phyloP scores from a whole-genome alignment of 1,140 invertebrate genomes.

The Mya arenaria region DNA sequence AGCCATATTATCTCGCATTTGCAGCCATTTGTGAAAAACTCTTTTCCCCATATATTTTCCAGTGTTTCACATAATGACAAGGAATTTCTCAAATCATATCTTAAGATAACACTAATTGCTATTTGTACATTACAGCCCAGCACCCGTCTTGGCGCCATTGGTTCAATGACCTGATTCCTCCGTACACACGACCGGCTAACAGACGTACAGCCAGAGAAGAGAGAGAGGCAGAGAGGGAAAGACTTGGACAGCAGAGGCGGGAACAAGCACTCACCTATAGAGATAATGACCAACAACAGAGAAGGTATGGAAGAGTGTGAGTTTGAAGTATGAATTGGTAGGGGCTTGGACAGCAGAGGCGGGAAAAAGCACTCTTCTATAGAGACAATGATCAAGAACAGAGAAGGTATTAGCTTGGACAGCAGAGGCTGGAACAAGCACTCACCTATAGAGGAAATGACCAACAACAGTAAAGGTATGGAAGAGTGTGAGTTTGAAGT shows the following conservation, averaged over 20 bases:
- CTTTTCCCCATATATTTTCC: no score
- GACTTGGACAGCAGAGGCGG: constrained; percentile 55
- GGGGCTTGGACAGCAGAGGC: no score
- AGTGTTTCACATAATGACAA: no score
- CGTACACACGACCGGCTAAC: constrained; percentile 75
- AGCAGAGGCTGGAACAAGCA: constrained; percentile 19
- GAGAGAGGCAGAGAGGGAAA: constrained; percentile 77
- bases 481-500: no score
- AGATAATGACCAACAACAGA: constrained; percentile 22
- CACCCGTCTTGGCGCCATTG: constrained; percentile 78
- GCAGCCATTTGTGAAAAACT: no score
- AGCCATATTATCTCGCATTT: no score
- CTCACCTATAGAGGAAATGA: background rate
- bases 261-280: background rate
- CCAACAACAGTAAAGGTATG: constrained; percentile 26
- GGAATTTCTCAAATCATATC: no score
- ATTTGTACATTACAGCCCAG: constrained; percentile 60
- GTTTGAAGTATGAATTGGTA: no score
- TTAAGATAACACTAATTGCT: no score
- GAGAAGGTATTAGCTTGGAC: constrained; percentile 71
- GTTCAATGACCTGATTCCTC: constrained; percentile 77
- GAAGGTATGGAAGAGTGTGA: no score
- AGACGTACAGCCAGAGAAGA: constrained; percentile 74
- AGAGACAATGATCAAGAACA: no score
- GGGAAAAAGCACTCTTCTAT: no score